Evolutionary conservation across 35 echinoderm and acorn worm genomes (phyloP).

Genomic region (Diadema setosum): DNA sequence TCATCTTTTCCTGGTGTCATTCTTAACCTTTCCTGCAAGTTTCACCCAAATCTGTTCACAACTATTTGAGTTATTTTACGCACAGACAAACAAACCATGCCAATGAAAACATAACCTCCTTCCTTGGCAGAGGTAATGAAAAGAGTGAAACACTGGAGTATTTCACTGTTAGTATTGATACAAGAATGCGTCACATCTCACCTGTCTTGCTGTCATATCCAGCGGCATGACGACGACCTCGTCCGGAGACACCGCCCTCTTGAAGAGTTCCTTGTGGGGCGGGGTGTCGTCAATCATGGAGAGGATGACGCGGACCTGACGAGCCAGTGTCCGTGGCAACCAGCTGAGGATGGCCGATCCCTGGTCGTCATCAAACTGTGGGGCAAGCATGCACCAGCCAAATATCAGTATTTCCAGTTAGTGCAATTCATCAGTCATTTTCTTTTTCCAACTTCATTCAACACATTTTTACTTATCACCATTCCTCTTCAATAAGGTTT

Average conservation of each 20-base stretch:
- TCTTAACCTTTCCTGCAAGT: too few relatives aligned
- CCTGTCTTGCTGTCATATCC: slow-evolving; percentile 52
- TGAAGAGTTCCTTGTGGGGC: slow-evolving; percentile 51
- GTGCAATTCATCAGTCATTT: too few relatives aligned
- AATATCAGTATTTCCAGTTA: too few relatives aligned
- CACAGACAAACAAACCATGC: not conserved
- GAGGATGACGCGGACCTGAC: slow-evolving; percentile 61
- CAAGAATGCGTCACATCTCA: not conserved
- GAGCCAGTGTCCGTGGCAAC: slow-evolving; percentile 59
- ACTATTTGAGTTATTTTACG: not conserved
- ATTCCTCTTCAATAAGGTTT: too few relatives aligned
- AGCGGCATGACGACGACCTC: slow-evolving; percentile 68
- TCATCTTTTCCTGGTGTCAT: too few relatives aligned
- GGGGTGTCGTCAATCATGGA: slow-evolving; percentile 78
- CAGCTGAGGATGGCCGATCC: slow-evolving; percentile 50
- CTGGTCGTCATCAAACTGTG: slow-evolving; percentile 75
- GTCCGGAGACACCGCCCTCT: slow-evolving; percentile 30
- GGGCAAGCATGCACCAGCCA: too few relatives aligned
- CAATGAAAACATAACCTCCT: not conserved
- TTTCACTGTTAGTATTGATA: not conserved
- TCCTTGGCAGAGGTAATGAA: not conserved
- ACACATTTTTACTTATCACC: too few relatives aligned
- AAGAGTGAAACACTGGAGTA: not conserved
- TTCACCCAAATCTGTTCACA: too few relatives aligned
- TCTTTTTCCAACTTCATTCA: too few relatives aligned